These are phyloP conservation scores for Camponotus floridanus DNA, from an alignment of 1,140 invertebrate species.

Conservation along the genomic window DNA sequence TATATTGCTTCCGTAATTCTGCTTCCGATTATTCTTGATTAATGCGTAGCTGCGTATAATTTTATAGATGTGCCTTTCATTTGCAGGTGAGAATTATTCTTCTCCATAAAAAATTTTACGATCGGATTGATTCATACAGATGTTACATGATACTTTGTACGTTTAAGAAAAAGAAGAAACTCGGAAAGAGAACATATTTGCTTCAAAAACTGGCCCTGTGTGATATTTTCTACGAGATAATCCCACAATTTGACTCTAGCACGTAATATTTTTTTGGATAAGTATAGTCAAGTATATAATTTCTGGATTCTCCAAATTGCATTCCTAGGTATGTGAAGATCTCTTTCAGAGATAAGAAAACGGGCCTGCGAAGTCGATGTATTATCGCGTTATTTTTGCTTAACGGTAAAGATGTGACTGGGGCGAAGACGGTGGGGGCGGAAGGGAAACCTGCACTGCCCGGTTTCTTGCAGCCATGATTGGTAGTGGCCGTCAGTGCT, in stretches of 20 bases:
- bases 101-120: background rate
- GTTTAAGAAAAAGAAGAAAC: background rate
- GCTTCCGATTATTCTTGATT: background rate
- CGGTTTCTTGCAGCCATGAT: constrained; percentile 72
- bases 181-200: background rate
- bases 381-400: constrained; percentile 51
- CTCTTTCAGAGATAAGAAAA: background rate
- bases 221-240: background rate
- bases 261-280: background rate
- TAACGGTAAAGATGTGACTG: constrained; percentile 73
- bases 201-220: background rate
- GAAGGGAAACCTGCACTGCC: constrained; percentile 70
- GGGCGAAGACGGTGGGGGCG: constrained; percentile 45
- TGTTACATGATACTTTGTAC: background rate
- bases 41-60: background rate
- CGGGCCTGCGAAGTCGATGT: background rate
- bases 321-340: background rate
- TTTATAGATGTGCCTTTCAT: background rate
- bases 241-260: background rate
- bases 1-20: background rate
- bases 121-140: background rate
- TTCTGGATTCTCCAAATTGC: background rate
- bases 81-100: background rate
- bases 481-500: constrained; percentile 68
- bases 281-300: background rate